Evolutionary conservation across 2,888 invertebrate species (phyloP).

Genomic region (Crematogaster levior): DNA sequence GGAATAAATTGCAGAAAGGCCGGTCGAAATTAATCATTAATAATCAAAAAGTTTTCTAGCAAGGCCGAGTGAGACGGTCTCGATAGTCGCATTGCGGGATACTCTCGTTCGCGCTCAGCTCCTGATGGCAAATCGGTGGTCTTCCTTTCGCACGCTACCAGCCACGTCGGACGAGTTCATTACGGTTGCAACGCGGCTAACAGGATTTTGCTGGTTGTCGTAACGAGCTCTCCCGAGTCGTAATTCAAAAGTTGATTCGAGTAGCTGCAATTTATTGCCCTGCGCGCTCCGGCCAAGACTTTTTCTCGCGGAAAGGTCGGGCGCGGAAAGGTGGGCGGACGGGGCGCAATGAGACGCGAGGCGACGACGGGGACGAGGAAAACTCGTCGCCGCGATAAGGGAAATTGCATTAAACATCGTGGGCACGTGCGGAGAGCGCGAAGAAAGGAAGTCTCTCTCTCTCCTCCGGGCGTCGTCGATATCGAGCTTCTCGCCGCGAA

Average conservation of each 20-base stretch:
- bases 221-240: conserved; percentile 74
- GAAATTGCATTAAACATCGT: conserved; percentile 68
- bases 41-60: conserved; percentile 41
- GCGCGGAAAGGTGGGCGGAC: background rate
- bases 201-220: conserved; percentile 68
- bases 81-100: conserved; percentile 3
- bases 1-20: background rate
- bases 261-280: conserved; percentile 75
- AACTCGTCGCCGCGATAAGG: conserved; percentile 53
- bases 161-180: conserved; percentile 69
- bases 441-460: conserved; percentile 31
- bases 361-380: conserved; percentile 22
- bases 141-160: conserved; percentile 52
- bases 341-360: background rate
- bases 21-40: conserved; percentile 29
- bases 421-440: conserved; percentile 47
- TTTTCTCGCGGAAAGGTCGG: conserved; percentile 40
- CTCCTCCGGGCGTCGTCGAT: conserved; percentile 20
- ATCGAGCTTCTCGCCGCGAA: conserved; percentile 4
- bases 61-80: conserved; percentile 19
- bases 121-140: conserved; percentile 4
- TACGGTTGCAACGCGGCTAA: conserved; percentile 70
- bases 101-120: background rate
- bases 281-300: conserved; percentile 54
- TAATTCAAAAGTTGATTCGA: conserved; percentile 78